Evolutionary conservation across 2,888 invertebrate species (phyloP).

Genomic region (Microplitis deprimator): DNA sequence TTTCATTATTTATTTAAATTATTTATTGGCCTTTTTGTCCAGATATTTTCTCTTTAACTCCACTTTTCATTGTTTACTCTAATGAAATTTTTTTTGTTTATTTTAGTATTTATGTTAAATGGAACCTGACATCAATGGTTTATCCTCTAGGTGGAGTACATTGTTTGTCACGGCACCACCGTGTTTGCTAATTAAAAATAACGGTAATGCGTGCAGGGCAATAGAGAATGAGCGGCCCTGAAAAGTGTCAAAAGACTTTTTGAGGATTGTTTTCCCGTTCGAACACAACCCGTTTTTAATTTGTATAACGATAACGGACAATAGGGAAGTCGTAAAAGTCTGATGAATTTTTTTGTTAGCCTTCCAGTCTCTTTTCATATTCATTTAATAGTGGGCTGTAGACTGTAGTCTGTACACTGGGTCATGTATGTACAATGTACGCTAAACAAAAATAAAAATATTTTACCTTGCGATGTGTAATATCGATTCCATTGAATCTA

Average conservation of each 20-base stretch:
- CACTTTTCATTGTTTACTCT: constrained; percentile 28
- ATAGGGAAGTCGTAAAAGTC: constrained; percentile 15
- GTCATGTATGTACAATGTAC: neutral
- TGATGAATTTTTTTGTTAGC: neutral
- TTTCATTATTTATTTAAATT: neutral
- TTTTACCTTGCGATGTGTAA: neutral
- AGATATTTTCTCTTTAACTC: constrained; percentile 22
- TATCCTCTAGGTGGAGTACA: neutral
- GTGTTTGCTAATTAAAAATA: neutral
- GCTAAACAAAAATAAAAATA: neutral
- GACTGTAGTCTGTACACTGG: neutral
- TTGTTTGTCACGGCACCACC: neutral
- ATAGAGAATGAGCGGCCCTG: neutral
- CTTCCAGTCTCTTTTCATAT: neutral
- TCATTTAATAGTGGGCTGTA: neutral
- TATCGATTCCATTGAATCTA: constrained; percentile 9
- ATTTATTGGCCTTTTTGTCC: neutral
- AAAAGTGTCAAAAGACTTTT: constrained; percentile 11
- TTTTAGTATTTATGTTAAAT: constrained; percentile 10
- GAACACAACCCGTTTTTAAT: constrained; percentile 16
- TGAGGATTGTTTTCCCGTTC: neutral
- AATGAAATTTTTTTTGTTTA: constrained; percentile 23
- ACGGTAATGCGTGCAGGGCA: neutral
- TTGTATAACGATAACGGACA: constrained; percentile 11
- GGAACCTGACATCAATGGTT: neutral